A percentile compares a stretch with the other conserved stretches of the same genome.
phyloP scores from a whole-genome alignment of 2,888 invertebrate genomes.

The Falcaria lacertinaria region DNA sequence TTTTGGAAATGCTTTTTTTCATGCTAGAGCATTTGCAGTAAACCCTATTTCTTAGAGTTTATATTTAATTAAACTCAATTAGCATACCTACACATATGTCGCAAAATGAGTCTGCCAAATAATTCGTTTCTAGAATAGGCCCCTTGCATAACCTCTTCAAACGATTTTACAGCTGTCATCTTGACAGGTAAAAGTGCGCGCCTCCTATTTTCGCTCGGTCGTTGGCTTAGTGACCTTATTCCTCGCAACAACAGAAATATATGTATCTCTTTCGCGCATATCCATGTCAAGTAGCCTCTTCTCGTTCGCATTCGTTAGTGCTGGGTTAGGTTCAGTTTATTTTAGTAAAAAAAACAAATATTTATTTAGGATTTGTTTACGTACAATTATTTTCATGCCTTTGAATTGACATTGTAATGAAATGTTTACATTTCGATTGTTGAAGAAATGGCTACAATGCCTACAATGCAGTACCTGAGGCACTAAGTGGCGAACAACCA shows the following conservation, averaged over 20 bases:
- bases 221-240: slow-evolving; percentile 44
- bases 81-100: no score
- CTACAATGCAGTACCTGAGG: no score
- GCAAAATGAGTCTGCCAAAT: no score
- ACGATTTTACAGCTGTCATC: slow-evolving; percentile 11
- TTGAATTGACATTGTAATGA: no score
- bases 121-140: background rate
- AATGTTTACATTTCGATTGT: no score
- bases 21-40: no score
- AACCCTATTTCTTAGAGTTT: no score
- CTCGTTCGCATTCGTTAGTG: slow-evolving; percentile 37
- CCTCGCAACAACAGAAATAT: slow-evolving; percentile 16
- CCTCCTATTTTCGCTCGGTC: slow-evolving; percentile 48
- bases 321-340: background rate
- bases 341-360: background rate
- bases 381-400: background rate
- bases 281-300: slow-evolving; percentile 11
- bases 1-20: no score
- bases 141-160: background rate
- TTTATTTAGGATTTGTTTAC: background rate
- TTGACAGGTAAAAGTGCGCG: slow-evolving; percentile 11
- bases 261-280: slow-evolving; percentile 15
- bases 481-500: no score
- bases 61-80: no score
- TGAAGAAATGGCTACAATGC: no score